Percentiles rank a stretch among this genome's conserved stretches.
phyloP scores from a whole-genome alignment of 1,140 invertebrate species.

The Heliconius congener region DNA sequence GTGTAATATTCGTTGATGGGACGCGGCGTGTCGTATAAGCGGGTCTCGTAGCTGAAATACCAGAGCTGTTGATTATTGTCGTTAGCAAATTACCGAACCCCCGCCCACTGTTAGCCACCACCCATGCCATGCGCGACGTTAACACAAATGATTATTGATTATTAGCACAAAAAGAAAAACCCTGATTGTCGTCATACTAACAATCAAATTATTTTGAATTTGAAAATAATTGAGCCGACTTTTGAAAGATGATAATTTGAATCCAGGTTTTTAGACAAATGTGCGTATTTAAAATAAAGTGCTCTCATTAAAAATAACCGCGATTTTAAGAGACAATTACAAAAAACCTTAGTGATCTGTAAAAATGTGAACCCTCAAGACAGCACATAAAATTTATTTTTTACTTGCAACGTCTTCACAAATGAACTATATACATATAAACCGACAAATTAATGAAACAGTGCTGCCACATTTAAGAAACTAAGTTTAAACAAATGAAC shows the following conservation, averaged over 20 bases:
- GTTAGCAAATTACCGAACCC: slow-evolving; percentile 34
- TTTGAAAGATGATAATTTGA: neutral
- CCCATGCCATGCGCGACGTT: slow-evolving; percentile 56
- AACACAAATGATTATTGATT: slow-evolving; percentile 38
- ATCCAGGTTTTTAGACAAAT: neutral
- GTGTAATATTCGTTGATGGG: slow-evolving; percentile 58
- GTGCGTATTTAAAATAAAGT: neutral
- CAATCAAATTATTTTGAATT: neutral
- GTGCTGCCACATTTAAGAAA: neutral
- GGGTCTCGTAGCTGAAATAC: slow-evolving; percentile 79
- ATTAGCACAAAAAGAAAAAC: slow-evolving; percentile 16
- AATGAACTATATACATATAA: neutral
- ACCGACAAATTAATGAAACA: neutral
- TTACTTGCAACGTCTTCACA: neutral
- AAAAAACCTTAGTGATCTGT: neutral
- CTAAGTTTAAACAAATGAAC: neutral
- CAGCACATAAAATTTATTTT: neutral
- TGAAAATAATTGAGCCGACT: neutral
- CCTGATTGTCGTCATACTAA: slow-evolving; percentile 37
- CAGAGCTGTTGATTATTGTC: slow-evolving; percentile 48
- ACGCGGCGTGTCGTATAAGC: slow-evolving; percentile 77
- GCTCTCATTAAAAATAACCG: neutral
- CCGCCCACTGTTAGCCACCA: slow-evolving; percentile 46
- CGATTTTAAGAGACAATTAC: neutral
- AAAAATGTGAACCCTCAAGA: neutral